Base-by-base conservation (phyloP, 2,113 vertebrate species). In the Xiphophorus maculatus region DNA sequence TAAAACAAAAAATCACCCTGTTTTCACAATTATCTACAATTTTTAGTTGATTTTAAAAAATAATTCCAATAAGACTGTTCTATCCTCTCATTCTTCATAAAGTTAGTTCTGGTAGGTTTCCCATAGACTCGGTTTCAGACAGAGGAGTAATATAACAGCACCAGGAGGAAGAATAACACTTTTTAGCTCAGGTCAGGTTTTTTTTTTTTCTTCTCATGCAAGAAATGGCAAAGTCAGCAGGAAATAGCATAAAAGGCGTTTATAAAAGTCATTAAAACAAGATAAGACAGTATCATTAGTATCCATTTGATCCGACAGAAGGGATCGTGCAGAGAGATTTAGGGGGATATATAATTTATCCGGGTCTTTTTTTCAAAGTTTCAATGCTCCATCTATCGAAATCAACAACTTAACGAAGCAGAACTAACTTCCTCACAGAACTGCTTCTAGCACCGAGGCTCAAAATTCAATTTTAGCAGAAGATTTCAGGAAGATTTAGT, bases 171-270 rank as follows among this genome's bases (percentile, higher is more conserved):
- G 37, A 40, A 40, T 40, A 33, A 40, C 32, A 40, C 32, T 48
- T 48, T 19, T 4, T 51, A 51, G 44, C 44, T 51, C 15, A 51
- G 44, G 44, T 51, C 44, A 19, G 17, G 17, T 40, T 15, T 51
- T 19, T 48, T 48, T n/a, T 25, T 51, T 51, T 17, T 51, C 14
- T 5, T 8, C 48, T 51, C 48, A 51, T 54, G 19, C 19, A 22
- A 54, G 17, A 19, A 54, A 54, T 2, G 48, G 51, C 30, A 17
- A n/a, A 33, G 51, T 70, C 69, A 70, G 69, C 69, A 70, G 30
- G 35, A 27, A 25, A 37, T 4, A 30, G 25, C 11, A 29, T 19
- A 54, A 54, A 33, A 33, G 9, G 29, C 7, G 14, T 42, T 42
- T 37, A 37, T 37, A 7, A 29, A 48, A 48, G 62, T 32, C 5